A percentile compares a stretch with the other conserved stretches of the same genome.
Evolutionary conservation across 2,888 invertebrate genomes (phyloP).

Genomic region (Chouioia cunea): DNA sequence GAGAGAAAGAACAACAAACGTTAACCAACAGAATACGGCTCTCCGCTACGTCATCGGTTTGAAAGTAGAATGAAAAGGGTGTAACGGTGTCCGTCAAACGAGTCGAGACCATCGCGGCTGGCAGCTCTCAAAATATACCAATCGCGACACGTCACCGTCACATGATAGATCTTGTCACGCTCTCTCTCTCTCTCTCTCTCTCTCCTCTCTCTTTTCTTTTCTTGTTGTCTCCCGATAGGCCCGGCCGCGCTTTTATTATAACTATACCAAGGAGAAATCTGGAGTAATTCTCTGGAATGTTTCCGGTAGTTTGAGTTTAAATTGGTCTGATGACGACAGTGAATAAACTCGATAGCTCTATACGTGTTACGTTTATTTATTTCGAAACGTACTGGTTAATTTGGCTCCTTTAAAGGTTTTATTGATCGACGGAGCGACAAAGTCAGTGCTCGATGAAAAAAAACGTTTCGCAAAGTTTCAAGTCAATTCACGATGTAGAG

Average conservation of each 20-base stretch:
- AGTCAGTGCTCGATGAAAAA: constrained; percentile 33
- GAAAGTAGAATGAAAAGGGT: constrained; percentile 38
- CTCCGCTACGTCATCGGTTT: constrained; percentile 16
- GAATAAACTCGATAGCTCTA: no score
- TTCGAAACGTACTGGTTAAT: not conserved
- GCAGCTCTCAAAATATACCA: constrained; percentile 56
- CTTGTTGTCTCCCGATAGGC: no score
- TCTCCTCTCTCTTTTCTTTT: no score
- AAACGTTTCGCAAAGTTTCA: not conserved
- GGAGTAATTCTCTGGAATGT: constrained; percentile 2
- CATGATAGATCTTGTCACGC: not conserved
- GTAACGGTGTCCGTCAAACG: constrained; percentile 40
- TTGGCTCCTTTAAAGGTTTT: constrained; percentile 6
- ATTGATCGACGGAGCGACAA: constrained; percentile 5
- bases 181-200: constrained; percentile 6
- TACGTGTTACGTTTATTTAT: no score
- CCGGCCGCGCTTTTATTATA: not conserved
- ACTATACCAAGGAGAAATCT: no score
- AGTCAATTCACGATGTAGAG: not conserved
- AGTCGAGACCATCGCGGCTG: constrained; percentile 49
- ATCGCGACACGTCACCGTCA: constrained; percentile 46
- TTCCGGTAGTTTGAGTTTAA: no score
- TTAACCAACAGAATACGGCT: not conserved
- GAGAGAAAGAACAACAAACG: no score
- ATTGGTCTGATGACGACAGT: no score